Evolutionary conservation across 1,140 invertebrate species (phyloP), one percentile per base, ranked within the genome.

Genomic region (Palaemon carinicauda): DNA sequence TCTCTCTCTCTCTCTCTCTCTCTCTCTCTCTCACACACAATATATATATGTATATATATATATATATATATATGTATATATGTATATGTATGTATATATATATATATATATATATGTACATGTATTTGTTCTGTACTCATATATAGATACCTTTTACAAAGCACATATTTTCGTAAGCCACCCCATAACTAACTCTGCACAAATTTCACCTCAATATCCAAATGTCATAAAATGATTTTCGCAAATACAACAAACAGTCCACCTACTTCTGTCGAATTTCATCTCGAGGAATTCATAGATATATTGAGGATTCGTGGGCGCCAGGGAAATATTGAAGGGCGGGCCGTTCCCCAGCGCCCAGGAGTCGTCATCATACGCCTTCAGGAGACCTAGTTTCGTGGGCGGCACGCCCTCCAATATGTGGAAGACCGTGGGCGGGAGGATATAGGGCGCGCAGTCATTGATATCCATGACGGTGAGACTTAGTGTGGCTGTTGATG

Each of bases 401-500:
- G 69, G 69, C 17, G 24, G 24, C 24, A 31, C 27, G 1, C 69
- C 27, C 69, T 73, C 69, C 15, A 3, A 14, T 19, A 73, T 24
- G 27, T 73, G 69, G 27, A 73, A 73, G 27, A 73, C 15, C 4
- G 69, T 73, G 69, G 69, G 69, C 27, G 69, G 69, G 4, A 73
- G 69, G 69, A 73, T 24, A 15, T 29, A 31, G 15, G 69, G 69
- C 4, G 69, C 21, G 1, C 21, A 82, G 83, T 89, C 88, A 65
- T 89, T 89, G 21, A 89, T 84, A 65, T 89, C 88, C 3, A 27
- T 65, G 21, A 89, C 69, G n/a, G 84, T 79, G 73, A 89, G 31
- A 65, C 69, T 89, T 31, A 89, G 56, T 15, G 80, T 87, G 73
- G 82, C 88, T 17, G 88, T 89, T 54, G 88, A 71, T n/a, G 88